Conservation (phyloP, 2,888 invertebrate species). For the Aspidiotus rigidus region DNA sequence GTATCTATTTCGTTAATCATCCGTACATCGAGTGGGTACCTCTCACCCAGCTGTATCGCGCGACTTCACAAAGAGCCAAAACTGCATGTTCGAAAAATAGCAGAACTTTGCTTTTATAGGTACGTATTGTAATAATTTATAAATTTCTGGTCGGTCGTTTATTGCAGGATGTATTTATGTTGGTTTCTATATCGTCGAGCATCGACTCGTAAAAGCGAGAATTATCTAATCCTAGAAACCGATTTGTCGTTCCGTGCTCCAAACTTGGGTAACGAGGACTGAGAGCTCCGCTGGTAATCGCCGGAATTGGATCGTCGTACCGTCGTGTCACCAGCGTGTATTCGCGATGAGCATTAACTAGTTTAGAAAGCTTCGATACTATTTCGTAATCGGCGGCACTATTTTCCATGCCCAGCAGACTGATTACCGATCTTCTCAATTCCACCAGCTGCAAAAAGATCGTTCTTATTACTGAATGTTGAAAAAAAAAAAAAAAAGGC, state of each 20-base stretch:
- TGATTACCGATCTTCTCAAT: conserved; percentile 64
- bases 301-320: conserved; percentile 52
- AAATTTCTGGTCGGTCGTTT: conserved; percentile 46
- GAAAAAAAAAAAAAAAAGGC: too few relatives aligned
- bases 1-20: too few relatives aligned
- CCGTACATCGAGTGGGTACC: too few relatives aligned
- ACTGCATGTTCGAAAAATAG: too few relatives aligned
- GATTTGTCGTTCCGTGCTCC: conserved; percentile 43
- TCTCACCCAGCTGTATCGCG: too few relatives aligned
- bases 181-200: conserved; percentile 54
- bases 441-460: conserved; percentile 51
- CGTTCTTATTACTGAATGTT: too few relatives aligned
- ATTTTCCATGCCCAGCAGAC: conserved; percentile 61
- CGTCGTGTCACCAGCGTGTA: conserved; percentile 73
- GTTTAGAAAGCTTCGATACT: conserved; percentile 66
- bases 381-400: conserved; percentile 67
- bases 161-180: conserved; percentile 52
- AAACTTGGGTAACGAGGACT: conserved; percentile 41
- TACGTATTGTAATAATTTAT: conserved; percentile 7
- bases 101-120: too few relatives aligned
- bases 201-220: conserved; percentile 61
- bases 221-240: conserved; percentile 53
- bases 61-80: too few relatives aligned
- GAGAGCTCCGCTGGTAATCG: conserved; percentile 43
- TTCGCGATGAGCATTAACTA: conserved; percentile 78